Evolutionary conservation across 2,113 vertebrate genomes (phyloP), one percentile per base, ranked within the genome.

Genomic region (Clinocottus analis): DNA sequence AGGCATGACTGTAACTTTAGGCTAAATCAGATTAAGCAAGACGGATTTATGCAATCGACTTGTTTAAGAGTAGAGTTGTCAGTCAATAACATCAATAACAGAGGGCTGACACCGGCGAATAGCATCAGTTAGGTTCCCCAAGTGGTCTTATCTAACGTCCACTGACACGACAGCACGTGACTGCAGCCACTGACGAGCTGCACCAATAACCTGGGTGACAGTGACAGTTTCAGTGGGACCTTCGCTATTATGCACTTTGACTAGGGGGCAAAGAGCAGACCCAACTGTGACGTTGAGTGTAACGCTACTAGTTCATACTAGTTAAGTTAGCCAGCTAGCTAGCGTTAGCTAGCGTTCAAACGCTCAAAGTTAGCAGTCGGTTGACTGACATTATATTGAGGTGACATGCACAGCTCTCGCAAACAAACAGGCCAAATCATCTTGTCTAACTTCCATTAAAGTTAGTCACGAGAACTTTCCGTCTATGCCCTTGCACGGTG

Each of bases 91-190:
- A 63, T 58, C 62, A 58, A 45, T 68, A 33, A 60, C 21, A 25
- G 3, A 8, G 11, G 0, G 56, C n/a, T 49, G n/a, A 13, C 59
- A 25, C 1, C 33, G 4, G n/a, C n/a, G n/a, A n/a, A n/a, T n/a
- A n/a, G n/a, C n/a, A n/a, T n/a, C n/a, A n/a, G n/a, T 25, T 3
- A n/a, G 17, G 19, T 41, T 25, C 33, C 23, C 6, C 55, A n/a
- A 2, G 43, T 37, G 10, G 35, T 61, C 87, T 93, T 94, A 93
- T 94, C 91, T 86, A 73, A 81, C 79, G 31, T 77, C 60, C 63
- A 68, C 60, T 58, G 77, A 53, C 67, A 60, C 35, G 37, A 33
- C 1, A 69, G 53, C 82, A 86, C 64, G 85, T 91, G 89, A 90
- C 83, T 39, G 43, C 2, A 33, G 29, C 33, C 29, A 68, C 27